Percentiles rank a stretch among this genome's conserved stretches.
These are phyloP conservation scores for Megathymus violae DNA, from an alignment of 1,140 invertebrate genomes.

Conservation along the genomic window DNA sequence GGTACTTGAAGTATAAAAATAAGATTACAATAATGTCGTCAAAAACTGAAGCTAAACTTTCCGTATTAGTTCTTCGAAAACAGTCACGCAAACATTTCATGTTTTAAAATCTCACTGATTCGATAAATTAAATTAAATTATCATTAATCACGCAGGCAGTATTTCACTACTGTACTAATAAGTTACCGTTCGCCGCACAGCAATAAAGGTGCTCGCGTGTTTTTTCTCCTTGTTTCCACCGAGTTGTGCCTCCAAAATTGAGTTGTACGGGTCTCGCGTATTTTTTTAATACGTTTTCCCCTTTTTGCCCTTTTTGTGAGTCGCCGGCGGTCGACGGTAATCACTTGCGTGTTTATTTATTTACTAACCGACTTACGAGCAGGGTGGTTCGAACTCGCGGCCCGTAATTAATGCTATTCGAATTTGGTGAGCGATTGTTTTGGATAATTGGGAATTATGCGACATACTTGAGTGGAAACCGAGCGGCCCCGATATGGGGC, in stretches of 20 bases:
- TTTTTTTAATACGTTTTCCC: slow-evolving; percentile 41
- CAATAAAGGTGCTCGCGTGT: slow-evolving; percentile 53
- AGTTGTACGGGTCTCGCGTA: slow-evolving; percentile 71
- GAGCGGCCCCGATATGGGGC: no score
- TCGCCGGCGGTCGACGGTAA: slow-evolving; percentile 70
- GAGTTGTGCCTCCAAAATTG: slow-evolving; percentile 76
- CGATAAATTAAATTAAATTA: no score
- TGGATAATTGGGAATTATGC: slow-evolving; percentile 1
- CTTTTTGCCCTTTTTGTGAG: slow-evolving; percentile 62
- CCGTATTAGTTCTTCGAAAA: no score
- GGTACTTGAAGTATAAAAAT: no score
- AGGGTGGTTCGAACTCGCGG: slow-evolving; percentile 19
- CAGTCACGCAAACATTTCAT: no score
- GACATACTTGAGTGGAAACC: no score
- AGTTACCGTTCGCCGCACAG: slow-evolving; percentile 46
- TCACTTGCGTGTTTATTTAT: slow-evolving; percentile 76
- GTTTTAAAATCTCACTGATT: no score
- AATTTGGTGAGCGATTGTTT: slow-evolving; percentile 18
- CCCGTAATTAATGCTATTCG: slow-evolving; percentile 26
- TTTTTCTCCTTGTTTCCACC: slow-evolving; percentile 70
- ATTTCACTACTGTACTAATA: not conserved
- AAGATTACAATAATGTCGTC: no score
- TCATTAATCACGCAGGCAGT: no score
- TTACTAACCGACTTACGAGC: slow-evolving; percentile 58
- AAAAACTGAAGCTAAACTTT: no score